Base-by-base conservation (phyloP, 2,113 vertebrate genomes). In the Cisticola juncidis region DNA sequence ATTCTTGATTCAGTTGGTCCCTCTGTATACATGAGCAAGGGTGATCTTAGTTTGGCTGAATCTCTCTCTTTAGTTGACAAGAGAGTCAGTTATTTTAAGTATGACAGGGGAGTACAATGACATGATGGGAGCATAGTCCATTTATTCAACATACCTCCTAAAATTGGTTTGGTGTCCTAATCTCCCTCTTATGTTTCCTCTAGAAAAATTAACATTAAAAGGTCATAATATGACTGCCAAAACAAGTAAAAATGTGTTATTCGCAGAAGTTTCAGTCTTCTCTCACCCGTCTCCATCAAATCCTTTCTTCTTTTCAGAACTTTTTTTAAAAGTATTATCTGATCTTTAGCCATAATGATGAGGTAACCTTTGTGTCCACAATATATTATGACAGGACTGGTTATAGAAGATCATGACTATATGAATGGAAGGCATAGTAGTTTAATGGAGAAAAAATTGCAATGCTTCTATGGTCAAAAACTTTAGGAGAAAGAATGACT, bases 1-100 rank as follows among this genome's bases (percentile, higher is more conserved):
- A 1, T 58, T 13, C 4, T 42, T 14, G 1, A 29, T 51, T 81
- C 21, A 1, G 6, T 24, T 15, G 0, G 14, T 69, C 2, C 1
- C 15, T 79, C 28, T 60, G 20, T 28, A 64, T 23, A 26, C 29
- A 33, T 2, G 8, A 61, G 10, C 3, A 2, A 33, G 36, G 9
- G 24, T 26, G 28, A 10, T 35, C 15, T 29, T 48, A 40, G 19
- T 44, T 58, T 82, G 57, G 3, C 12, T 69, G 16, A 70, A 28
- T 61, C 42, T 51, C n/a, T 73, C 50, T 71, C 35, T 21, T 45
- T 26, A 47, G 24, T 15, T 88, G 53, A 71, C 7, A 61, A 48
- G 18, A 50, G 8, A 23, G 8, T 33, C 18, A 64, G 14, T n/a
- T 71, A 71, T 21, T 42, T 80, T 31, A 45, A 25, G 17, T 28